Evolutionary conservation across 1,140 invertebrate species (phyloP), one percentile per base, ranked within the genome.

Genomic region (Lutraria rhynchaena): DNA sequence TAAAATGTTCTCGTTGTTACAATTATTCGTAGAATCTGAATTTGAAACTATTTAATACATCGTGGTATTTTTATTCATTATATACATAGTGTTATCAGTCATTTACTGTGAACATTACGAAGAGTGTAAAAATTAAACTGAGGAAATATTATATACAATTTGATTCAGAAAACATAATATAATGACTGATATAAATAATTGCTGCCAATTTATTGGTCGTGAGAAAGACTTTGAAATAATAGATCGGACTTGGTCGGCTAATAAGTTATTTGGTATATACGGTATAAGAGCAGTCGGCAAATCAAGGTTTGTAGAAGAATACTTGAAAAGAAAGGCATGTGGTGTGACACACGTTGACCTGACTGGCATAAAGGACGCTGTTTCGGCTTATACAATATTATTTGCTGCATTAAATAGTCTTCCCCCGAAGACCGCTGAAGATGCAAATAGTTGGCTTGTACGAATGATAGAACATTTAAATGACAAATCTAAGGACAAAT

Each of bases 281-380:
- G 75, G 75, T 27, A 24, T 78, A 44, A 27, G 75, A 53, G 41
- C 75, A 24, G 61, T 78, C 22, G 61, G 75, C 4, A 78, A 78
- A 78, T 78, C 75, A 53, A 22, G 60, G 29, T 31, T 67, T 37
- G 49, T 65, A 1, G 15, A 19, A 49, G 61, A 78, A n/a, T 53
- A 37, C 15, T 19, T 67, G 9, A 55, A 22, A 60, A 15, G 2
- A 24, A 46, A 46, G 29, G 35, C 3, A 27, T 29, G 29, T 17
- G 9, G 19, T 11, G 13, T n/a, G 27, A 13, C n/a, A 22, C 19
- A 37, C 29, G 22, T 75, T 5, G 17, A 60, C 24, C 33, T 75
- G 15, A 22, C 44, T 17, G 17, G 22, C 3, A 9, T 31, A 4
- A 37, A 74, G 1, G 27, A 33, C 24, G 19, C n/a, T 3, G 3